Evolutionary conservation across 2,113 vertebrate genomes (phyloP).

Genomic region (Scatophagus argus): DNA sequence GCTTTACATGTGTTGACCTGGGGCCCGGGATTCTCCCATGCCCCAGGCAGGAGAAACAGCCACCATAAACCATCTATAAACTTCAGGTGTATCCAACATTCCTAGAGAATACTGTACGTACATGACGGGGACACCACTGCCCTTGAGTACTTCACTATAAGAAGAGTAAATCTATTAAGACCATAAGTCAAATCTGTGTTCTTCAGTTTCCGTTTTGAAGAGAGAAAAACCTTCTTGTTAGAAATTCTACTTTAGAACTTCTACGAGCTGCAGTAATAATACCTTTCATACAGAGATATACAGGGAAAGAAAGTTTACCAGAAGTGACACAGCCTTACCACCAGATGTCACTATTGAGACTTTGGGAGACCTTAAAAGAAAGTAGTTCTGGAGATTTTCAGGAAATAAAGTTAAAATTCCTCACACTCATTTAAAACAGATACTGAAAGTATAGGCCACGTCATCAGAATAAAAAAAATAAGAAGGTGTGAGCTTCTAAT

Average conservation of each 20-base stretch:
- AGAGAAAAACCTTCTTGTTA: neutral
- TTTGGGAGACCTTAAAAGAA: neutral
- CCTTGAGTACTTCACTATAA: rapidly evolving
- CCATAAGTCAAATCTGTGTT: neutral
- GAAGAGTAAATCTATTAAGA: neutral
- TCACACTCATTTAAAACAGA: neutral
- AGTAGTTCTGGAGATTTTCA: neutral
- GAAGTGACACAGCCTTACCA: neutral
- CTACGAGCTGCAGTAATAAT: neutral
- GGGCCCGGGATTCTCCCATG: conserved; percentile 24
- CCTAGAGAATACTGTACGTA: neutral
- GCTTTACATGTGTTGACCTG: conserved; percentile 37
- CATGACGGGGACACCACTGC: neutral
- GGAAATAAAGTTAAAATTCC: too few relatives aligned
- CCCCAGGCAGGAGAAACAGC: neutral
- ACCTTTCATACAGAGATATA: neutral
- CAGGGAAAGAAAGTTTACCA: neutral
- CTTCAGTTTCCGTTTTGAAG: neutral
- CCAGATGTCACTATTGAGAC: conserved; percentile 28
- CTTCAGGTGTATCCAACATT: neutral
- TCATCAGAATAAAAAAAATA: too few relatives aligned
- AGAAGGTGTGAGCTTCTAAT: neutral
- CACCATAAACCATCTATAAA: neutral
- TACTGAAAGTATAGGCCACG: neutral
- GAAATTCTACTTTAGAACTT: too few relatives aligned